Evolutionary conservation across 2,888 invertebrate species (phyloP), one percentile per base, ranked within the genome.

Genomic region (Agrypnus murinus): DNA sequence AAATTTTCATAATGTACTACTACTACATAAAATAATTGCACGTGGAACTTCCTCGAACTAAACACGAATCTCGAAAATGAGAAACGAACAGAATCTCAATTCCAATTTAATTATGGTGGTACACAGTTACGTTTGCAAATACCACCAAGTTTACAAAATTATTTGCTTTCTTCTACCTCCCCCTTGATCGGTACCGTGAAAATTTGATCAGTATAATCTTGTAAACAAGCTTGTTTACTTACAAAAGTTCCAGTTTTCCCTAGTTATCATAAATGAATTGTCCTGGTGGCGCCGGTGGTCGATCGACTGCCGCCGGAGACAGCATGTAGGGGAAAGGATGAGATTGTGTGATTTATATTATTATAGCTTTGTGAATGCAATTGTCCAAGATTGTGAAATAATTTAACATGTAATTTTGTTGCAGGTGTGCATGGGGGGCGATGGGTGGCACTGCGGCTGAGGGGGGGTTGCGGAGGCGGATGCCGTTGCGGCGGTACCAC

Each of bases 361-460:
- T 8, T 25, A 25, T n/a, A 19, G 25, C 19, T 25, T 46, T 5
- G 17, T 46, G 25, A 25, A 15, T 40, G 38, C 32, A 50, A 63
- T n/a, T n/a, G 15, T 12, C 25, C 5, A 40, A 15, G 14, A 14
- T 14, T 43, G n/a, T 25, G 50, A n/a, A 64, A 64, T 55, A 65
- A 34, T 34, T 43, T 46, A n/a, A 34, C 19, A 8, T 43, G 10
- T 87, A 86, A 86, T 86, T 86, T 87, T 87, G 87, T 87, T 86
- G 83, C 87, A 87, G 89, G 89, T 88, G 86, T 79, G 85, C 83
- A 85, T 85, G 85, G 88, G 86, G 86, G 86, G 86, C 86, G 86
- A 85, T 85, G 85, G 84, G 84, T 84, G 82, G 83, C 81, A 79
- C 77, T 81, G 82, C 84, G 83, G 82, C 82, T 83, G 85, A 85